Evolutionary conservation across 2,113 vertebrate species (phyloP), one percentile per base, ranked within the genome.

Genomic region (Salminus brasiliensis): DNA sequence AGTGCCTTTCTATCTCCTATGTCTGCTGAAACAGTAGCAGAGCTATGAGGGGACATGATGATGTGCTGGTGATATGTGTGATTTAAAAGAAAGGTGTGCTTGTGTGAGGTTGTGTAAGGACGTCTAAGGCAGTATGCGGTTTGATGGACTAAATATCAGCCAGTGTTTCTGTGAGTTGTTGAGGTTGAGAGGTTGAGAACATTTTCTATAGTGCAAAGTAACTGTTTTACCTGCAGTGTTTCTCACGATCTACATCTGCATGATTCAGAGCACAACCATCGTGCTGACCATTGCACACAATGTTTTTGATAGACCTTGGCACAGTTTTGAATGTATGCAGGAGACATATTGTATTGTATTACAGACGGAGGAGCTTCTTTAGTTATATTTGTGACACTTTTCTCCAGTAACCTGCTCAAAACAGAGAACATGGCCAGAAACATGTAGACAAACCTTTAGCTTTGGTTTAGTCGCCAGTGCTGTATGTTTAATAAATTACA

Each of bases 31-130:
- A 18, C 62, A 60, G 52, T 74, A 68, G 62, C 49, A 59, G 73
- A 39, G 21, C 55, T 67, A n/a, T 67, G 25, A 80, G 69, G 25
- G 66, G 36, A 69, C 39, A 21, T 57, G 25, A n/a, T n/a, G n/a
- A n/a, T n/a, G n/a, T n/a, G n/a, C n/a, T 55, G 71, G 60, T 60
- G 30, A 39, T 47, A 53, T 47, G 39, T 69, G 60, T 80, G 79
- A n/a, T 53, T 5, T 81, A 53, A 45, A 49, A 75, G 63, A 21
- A 36, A 16, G 12, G 49, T 52, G 34, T 78, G 57, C 29, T 11
- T 36, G 43, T 62, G 76, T 47, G n/a, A 62, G 76, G 55, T 29
- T 34, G 67, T 71, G 76, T 60, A 49, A 36, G 76, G 70, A 5
- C 16, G 52, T 36, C 53, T 57, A 29, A 55, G 32, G 10, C 49